Evolutionary conservation across 2,113 vertebrate species (phyloP), one percentile per base, ranked within the genome.

Genomic region (Rhinolophus sinicus): DNA sequence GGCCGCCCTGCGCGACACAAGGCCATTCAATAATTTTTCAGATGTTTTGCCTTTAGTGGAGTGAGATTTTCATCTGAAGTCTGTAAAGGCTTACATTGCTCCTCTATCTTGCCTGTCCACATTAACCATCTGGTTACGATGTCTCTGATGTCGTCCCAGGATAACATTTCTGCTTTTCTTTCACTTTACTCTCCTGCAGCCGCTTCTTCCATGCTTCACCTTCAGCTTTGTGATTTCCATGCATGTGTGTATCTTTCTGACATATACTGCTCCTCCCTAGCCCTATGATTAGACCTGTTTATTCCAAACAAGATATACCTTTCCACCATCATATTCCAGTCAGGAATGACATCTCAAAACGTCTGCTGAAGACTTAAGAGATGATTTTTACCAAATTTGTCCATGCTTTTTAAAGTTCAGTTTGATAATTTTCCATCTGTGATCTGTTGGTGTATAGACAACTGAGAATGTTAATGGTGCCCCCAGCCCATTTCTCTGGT

Each of bases 301-400:
- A 65, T 83, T 89, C 38, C 73, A 54, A 76, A 78, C 6, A 62
- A 82, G 5, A 72, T 64, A 30, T 2, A 60, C 15, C 24, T 75
- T n/a, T 47, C 62, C 44, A 28, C 26, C 30, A 33, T 47, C n/a
- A 70, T n/a, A 58, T n/a, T 95, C 40, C 4, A 10, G 44, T 35
- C 52, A 86, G 60, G 40, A 88, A 50, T 56, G n/a, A 73, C 52
- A 90, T 54, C 44, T 40, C 60, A 86, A 52, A 56, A 85, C 21
- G 69, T 54, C 62, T 8, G 52, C 4, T 1, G 2, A 69, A 54
- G 52, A 83, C n/a, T 26, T 30, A 72, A 58, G 50, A 58, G 33
- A 89, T 80, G 10, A 60, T 95, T 88, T 94, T 85, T 40, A 75
- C 75, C 44, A 87, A 80, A 92, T 77, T 93, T 67, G 24, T 91